phyloP scores from a whole-genome alignment of 2,888 invertebrate species.

The Tineola bisselliella region DNA sequence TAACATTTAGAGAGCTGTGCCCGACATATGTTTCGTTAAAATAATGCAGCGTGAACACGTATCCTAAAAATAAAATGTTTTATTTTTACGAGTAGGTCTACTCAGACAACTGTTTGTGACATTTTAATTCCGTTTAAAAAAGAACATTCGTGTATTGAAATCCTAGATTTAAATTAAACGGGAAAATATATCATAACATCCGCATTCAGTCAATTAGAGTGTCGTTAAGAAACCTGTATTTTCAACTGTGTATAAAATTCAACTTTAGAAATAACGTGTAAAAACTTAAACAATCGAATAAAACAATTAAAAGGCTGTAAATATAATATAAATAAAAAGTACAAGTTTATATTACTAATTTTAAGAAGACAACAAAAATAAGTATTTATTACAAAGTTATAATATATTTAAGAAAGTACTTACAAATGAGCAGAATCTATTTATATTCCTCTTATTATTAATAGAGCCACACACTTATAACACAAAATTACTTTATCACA shows the following conservation, averaged over 20 bases:
- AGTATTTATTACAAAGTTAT: too few species aligned
- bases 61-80: too few species aligned
- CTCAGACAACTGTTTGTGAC: too few species aligned
- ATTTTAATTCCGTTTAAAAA: too few species aligned
- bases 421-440: neutral
- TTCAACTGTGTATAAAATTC: neutral
- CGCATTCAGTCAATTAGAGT: neutral
- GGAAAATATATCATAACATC: neutral
- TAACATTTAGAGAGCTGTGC: too few species aligned
- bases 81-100: too few species aligned
- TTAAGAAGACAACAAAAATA: neutral
- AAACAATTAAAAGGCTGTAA: neutral
- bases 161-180: neutral
- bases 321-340: too few species aligned
- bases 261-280: neutral
- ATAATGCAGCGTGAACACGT: too few species aligned
- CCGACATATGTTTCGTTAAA: too few species aligned
- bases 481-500: too few species aligned
- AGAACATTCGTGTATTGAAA: neutral
- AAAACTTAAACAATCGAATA: neutral
- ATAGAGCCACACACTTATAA: neutral
- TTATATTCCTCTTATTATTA: neutral
- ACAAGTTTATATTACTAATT: neutral
- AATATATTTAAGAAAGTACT: neutral
- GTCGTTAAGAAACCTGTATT: neutral